Conservation (phyloP, 2,797 vertebrate genomes). For the Lophius americanus region DNA sequence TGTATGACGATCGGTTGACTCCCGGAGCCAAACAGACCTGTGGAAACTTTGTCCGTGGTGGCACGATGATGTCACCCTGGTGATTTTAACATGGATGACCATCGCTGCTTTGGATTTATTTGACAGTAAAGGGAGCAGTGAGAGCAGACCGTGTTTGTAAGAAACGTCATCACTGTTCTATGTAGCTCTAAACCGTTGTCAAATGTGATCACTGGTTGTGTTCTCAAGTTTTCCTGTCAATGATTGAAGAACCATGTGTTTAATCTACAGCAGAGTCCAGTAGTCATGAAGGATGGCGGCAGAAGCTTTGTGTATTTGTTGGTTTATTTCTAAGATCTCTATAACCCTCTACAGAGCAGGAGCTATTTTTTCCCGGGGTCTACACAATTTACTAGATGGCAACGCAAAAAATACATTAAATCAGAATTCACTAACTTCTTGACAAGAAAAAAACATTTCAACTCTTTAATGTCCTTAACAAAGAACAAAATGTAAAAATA, state of each 20-base stretch:
- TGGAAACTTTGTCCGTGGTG: conserved; percentile 14
- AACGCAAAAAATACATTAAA: too few relatives aligned
- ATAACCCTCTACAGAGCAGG: too few relatives aligned
- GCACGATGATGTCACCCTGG: conserved; percentile 2
- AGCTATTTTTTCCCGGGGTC: too few relatives aligned
- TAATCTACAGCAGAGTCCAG: not conserved
- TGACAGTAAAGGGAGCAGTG: not conserved
- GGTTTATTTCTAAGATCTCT: too few relatives aligned
- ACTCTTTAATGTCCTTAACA: too few relatives aligned
- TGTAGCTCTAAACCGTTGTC: not conserved
- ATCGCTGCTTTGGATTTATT: not conserved
- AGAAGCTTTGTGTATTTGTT: too few relatives aligned
- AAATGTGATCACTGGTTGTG: not conserved
- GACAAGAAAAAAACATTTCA: too few relatives aligned
- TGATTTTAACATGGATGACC: not conserved
- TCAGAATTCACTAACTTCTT: too few relatives aligned
- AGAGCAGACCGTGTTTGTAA: too few relatives aligned
- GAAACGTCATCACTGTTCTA: not conserved
- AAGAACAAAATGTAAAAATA: too few relatives aligned
- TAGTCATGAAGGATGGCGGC: not conserved
- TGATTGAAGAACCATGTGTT: not conserved
- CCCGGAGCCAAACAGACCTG: not conserved
- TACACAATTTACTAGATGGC: too few relatives aligned
- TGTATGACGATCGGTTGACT: conserved; percentile 1
- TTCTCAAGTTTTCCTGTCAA: not conserved